Evolutionary conservation across 2,797 vertebrate genomes (phyloP), one percentile per base, ranked within the genome.

Genomic region (Gadopsis marmoratus): DNA sequence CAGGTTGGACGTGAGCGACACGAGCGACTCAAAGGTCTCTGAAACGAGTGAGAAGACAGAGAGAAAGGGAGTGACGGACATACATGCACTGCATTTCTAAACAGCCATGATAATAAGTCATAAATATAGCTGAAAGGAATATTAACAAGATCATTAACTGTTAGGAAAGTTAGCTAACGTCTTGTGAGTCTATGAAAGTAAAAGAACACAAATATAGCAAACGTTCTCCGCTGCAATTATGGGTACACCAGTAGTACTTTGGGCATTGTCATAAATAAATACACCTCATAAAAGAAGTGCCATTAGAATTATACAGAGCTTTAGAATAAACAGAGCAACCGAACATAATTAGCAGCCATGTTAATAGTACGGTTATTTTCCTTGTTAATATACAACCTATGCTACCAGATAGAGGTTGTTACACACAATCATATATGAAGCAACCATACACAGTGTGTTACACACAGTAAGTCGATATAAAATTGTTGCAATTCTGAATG

Each of bases 1-100:
- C 88, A 94, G 94, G 91, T 97, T 97, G 17, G 95, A 94, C 3
- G 96, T 96, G 88, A 96, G 95, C 84, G 94, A 96, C 78, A 97
- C 94, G 53, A 97, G 94, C 29, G 96, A 96, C 74, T 96, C 94
- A 76, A 97, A 97, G 82, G 95, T 95, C 77, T 97, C 97, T 97
- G 90, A 48, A 81, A 77, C 2, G 50, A 82, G 71, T 89, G 45
- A 75, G n/a, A 74, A 41, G 14, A 83, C 39, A 77, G 19, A 48
- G 4, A 55, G n/a, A 65, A 7, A 47, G 2, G 1, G 17, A 37
- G 9, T 39, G 37, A 53, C 23, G 61, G 35, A 61, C 9, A 13
- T 14, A 51, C 2, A 45, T 23, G 1, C 6, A 51, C 54, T 61
- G 21, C 4, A 58, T 43, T 2, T 2, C 29, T 37, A 37, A 37